Base-by-base conservation (phyloP, 2,113 vertebrate species). In the Leptobrachium ailaonicum region DNA sequence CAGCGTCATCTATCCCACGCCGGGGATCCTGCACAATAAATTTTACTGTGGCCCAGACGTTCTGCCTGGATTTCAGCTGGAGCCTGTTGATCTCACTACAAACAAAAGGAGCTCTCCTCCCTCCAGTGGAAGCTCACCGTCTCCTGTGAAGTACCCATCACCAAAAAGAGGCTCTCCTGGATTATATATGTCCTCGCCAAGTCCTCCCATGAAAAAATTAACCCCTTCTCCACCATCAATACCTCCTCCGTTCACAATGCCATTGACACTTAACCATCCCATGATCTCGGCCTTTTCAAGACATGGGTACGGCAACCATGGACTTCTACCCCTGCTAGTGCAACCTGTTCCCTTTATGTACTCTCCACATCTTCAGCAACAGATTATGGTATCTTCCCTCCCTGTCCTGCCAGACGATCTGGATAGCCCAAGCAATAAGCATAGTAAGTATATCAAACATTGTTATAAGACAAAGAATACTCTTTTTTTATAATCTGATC, bases 51-150 rank as follows among this genome's bases (percentile, higher is more conserved):
- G 75, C 71, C 71, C 85, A 0, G 88, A 93, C 85, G 83, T 89
- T 86, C 87, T 91, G 75, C 88, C 91, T 6, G 92, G 93, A 71
- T 88, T 94, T 77, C 97, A 98, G 91, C 79, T 96, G 86, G 98
- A 98, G 87, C 98, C 98, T 0, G 97, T 99, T 71, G 98, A 99
- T 83, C 95, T 99, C 72, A 98, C 98, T 0, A 87, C 97, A 85
- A 96, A 94, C 90, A 98, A 96, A 87, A 93, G 94, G 40, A 90
- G 92, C 64, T 96, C 97, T 0, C 93, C 96, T 32, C 87, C 90
- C 67, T 94, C 94, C 0, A 80, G 91, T 0, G 93, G 90, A 82
- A 92, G 83, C 43, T 95, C 95, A 32, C 93, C 95, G 4, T 94
- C 93, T 4, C 91, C 94, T 0, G 85, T 96, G 6, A 94, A 95